A percentile compares a stretch with the other conserved stretches of the same genome.
These are phyloP conservation scores for Mormyrops boulengeri DNA, from an alignment of 2,797 vertebrate species.

Conservation along the genomic window DNA sequence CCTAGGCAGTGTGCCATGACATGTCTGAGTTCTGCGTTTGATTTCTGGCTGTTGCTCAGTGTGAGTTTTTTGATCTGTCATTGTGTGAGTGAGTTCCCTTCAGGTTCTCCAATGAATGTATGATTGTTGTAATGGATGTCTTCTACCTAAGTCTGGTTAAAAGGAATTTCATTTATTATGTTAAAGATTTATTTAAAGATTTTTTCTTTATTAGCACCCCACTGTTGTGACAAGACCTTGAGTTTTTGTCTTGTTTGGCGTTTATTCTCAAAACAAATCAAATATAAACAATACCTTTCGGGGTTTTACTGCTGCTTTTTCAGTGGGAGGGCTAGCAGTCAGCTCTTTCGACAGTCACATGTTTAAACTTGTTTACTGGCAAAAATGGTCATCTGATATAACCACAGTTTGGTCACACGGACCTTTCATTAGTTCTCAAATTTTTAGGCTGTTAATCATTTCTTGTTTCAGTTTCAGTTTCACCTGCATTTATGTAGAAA, in stretches of 20 bases:
- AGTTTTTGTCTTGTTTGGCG: background rate
- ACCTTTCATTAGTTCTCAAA: background rate
- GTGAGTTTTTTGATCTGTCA: background rate
- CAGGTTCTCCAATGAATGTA: background rate
- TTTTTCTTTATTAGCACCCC: background rate
- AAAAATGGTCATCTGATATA: background rate
- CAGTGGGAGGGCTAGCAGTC: background rate
- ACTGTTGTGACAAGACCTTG: background rate
- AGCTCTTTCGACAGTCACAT: background rate
- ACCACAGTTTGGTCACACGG: background rate
- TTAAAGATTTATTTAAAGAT: background rate
- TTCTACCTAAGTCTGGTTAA: background rate
- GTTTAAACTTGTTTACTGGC: background rate
- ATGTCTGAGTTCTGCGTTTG: background rate
- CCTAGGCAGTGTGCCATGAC: background rate
- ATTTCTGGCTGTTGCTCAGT: background rate
- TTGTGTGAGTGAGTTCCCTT: background rate
- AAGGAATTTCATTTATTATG: background rate
- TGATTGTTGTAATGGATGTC: background rate
- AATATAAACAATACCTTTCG: background rate
- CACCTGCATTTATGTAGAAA: background rate
- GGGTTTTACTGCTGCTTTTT: background rate
- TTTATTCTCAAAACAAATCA: background rate
- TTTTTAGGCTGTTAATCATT: background rate
- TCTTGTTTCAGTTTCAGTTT: background rate